Evolutionary conservation across 1,140 invertebrate species (phyloP), one percentile per base, ranked within the genome.

Genomic region (Stenopsyche tienmushanensis): DNA sequence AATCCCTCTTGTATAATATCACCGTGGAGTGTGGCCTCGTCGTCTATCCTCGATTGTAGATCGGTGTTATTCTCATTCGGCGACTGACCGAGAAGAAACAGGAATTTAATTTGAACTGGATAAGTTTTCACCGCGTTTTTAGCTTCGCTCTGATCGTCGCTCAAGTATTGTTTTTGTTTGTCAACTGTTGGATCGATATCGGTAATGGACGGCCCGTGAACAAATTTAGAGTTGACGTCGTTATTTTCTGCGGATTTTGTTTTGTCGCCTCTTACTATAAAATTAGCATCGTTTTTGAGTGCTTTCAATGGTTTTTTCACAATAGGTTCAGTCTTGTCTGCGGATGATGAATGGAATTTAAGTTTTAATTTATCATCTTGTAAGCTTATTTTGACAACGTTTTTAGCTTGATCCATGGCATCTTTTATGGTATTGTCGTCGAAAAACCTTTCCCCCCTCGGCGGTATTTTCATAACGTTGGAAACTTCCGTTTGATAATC

Each of bases 1-100:
- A 96, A 97, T 55, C 86, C 86, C 76, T 94, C 93, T 78, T 96
- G 91, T 39, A 98, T 88, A n/a, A 98, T 87, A 76, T 98, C 94
- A 23, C 87, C 85, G 71, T 87, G 87, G 23, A 78, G 77, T 1
- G 83, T 75, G 45, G 78, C 84, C 72, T 90, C 88, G 26, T 83
- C 81, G 1, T 76, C 75, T 23, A 88, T 83, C 55, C 76, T 79
- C 67, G 74, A 78, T 79, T 88, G 80, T 3, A 83, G 71, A 5
- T 73, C 71, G 39, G 75, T 70, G 39, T 70, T 64, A n/a, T 70
- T 70, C 59, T 60, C 74, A 73, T 86, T 84, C 49, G 77, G 74
- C 66, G 82, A 81, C 71, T 82, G 75, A 45, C 85, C 85, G 57
- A 86, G 71, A 34, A 86, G 71, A 77, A 86, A 87, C 62, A 78